Conservation (phyloP, 2,888 invertebrate species). For the Pseudoips prasinana region DNA sequence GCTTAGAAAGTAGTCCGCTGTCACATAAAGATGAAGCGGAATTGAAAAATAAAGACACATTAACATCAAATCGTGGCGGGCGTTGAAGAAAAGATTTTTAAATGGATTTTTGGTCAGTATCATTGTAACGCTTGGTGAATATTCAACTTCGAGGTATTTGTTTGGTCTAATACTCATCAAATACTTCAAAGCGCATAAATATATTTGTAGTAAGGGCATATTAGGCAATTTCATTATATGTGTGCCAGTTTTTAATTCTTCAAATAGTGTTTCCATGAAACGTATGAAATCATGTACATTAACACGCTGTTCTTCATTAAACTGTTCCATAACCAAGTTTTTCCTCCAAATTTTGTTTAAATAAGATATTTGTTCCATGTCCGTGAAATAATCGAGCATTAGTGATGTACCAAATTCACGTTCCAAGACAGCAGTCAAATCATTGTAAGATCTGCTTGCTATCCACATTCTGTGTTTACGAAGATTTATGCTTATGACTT, state of each 20-base stretch:
- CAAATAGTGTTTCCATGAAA: conserved; percentile 2
- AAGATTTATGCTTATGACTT: conserved; percentile 1
- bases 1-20: conserved; percentile 11
- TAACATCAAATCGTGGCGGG: not conserved
- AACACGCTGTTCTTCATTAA: conserved; percentile 6
- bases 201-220: no score
- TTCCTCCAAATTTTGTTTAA: conserved; percentile 11
- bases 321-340: conserved; percentile 8
- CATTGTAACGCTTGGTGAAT: conserved; percentile 4
- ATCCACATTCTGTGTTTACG: conserved; percentile 17
- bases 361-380: conserved; percentile 9
- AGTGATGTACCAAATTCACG: conserved; percentile 4
- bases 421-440: conserved; percentile 6
- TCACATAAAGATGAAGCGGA: conserved; percentile 18
- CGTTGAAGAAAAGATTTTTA: not conserved
- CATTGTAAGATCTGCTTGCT: conserved; percentile 25
- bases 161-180: not conserved
- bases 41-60: conserved; percentile 1
- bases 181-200: not conserved
- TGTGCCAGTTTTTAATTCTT: not conserved
- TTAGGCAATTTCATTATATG: no score
- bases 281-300: conserved; percentile 14
- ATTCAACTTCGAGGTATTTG: no score
- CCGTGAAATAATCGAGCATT: conserved; percentile 7
- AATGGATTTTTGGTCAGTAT: conserved; percentile 2